Conservation (phyloP, 2,888 invertebrate species). For the Hypena proboscidalis region DNA sequence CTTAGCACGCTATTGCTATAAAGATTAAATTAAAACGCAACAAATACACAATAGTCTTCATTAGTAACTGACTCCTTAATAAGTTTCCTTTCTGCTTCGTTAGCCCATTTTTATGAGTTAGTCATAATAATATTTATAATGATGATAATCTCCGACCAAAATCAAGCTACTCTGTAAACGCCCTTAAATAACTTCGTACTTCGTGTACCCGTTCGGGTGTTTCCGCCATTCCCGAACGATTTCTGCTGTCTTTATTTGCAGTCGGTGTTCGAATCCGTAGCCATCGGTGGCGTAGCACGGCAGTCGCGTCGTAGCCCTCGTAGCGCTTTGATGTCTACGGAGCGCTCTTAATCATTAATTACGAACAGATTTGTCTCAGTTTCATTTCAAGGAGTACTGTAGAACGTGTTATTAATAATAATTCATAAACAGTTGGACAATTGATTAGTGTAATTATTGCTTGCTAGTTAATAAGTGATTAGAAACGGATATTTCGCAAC, state of each 20-base stretch:
- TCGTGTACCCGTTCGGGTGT: slow-evolving; percentile 56
- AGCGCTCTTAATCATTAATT: slow-evolving; percentile 38
- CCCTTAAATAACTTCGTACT: slow-evolving; percentile 63
- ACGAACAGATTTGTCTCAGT: slow-evolving; percentile 40
- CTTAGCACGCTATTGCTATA: slow-evolving; percentile 4
- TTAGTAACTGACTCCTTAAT: slow-evolving; percentile 4
- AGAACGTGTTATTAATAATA: slow-evolving; percentile 25
- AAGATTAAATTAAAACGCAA: not conserved
- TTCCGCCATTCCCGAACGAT: slow-evolving; percentile 63
- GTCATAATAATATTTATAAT: slow-evolving; percentile 38
- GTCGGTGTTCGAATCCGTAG: slow-evolving; percentile 52
- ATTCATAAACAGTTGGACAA: slow-evolving; percentile 7
- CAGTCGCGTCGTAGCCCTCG: slow-evolving; percentile 73
- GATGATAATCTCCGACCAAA: slow-evolving; percentile 43
- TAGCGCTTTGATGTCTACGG: slow-evolving; percentile 52
- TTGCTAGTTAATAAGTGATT: slow-evolving; percentile 37
- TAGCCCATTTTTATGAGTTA: slow-evolving; percentile 35
- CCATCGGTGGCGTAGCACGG: slow-evolving; percentile 65
- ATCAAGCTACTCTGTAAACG: slow-evolving; percentile 48
- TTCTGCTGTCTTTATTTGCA: slow-evolving; percentile 63
- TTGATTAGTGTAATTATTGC: slow-evolving; percentile 34
- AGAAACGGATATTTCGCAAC: slow-evolving; percentile 32
- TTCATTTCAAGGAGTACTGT: slow-evolving; percentile 29
- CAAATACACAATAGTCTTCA: not conserved
- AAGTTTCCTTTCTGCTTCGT: slow-evolving; percentile 10